Conservation (phyloP, 2,888 invertebrate species). For the Labia minor region DNA sequence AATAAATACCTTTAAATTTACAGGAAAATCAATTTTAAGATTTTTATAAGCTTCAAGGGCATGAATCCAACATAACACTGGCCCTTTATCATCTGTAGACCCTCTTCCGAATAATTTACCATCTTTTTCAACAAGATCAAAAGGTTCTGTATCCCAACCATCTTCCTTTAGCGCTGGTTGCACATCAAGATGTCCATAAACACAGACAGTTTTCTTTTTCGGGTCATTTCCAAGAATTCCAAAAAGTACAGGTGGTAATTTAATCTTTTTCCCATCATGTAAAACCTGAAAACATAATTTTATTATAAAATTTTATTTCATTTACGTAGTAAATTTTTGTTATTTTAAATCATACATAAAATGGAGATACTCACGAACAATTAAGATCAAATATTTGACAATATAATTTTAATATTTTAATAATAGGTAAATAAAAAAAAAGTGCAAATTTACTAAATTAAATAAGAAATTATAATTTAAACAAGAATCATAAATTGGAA, state of each 20-base stretch:
- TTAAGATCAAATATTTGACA: too few species aligned
- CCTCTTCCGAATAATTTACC: constrained; percentile 87
- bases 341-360: too few species aligned
- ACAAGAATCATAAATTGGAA: too few species aligned
- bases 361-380: too few species aligned
- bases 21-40: constrained; percentile 50
- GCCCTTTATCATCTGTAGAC: constrained; percentile 86
- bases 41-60: constrained; percentile 79
- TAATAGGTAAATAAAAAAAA: too few species aligned
- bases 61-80: constrained; percentile 92
- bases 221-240: constrained; percentile 69
- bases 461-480: too few species aligned
- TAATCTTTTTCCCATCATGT: constrained; percentile 57
- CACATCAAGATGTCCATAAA: constrained; percentile 97
- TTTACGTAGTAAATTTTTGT: too few species aligned
- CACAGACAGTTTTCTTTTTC: constrained; percentile 80
- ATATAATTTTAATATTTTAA: too few species aligned
- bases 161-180: constrained; percentile 88
- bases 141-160: constrained; percentile 95
- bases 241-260: constrained; percentile 75
- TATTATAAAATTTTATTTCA: background rate
- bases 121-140: constrained; percentile 74
- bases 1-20: constrained; percentile 46
- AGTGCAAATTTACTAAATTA: too few species aligned
- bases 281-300: constrained; percentile 37